Evolutionary conservation across 2,797 vertebrate species (phyloP), one percentile per base, ranked within the genome.

Genomic region (Pangasius larnaudii): DNA sequence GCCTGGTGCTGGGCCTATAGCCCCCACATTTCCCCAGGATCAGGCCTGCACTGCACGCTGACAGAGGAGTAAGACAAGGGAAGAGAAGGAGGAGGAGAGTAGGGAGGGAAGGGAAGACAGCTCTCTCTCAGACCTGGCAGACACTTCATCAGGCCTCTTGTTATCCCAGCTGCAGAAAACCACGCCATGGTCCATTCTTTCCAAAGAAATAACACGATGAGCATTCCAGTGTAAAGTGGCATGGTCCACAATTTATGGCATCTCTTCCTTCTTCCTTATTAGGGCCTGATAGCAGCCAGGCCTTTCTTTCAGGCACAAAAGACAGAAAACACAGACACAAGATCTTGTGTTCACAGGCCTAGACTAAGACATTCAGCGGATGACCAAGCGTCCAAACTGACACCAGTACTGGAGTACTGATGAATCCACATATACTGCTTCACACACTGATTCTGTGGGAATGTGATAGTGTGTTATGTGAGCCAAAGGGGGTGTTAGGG

Each of bases 111-210:
- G 58, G 90, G 91, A 92, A 93, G 93, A 92, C 92, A 94, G 94
- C 94, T 92, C 93, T 90, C 89, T 92, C 91, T 92, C 92, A 94
- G 94, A 91, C 92, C 94, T 90, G 59, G 92, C 91, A 86, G 93
- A 92, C 89, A 71, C 90, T 93, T 92, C 92, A 93, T 94, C 93
- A 93, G 93, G 94, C 91, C 91, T 93, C 90, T 93, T 95, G 94
- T 95, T 95, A 93, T 95, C 92, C 93, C 95, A 95, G 95, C 95
- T 96, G 95, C 93, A 92, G 90, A 58, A 87, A 91, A 94, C 94
- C 94, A n/a, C 94, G 92, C 77, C 93, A 94, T 91, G 94, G 94
- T 94, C 61, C 81, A 59, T 82, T 74, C 91, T 93, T 92, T 94
- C 92, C 90, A 89, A 92, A 94, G 94, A 92, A 93, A 94, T 91